phyloP scores from a whole-genome alignment of 2,113 vertebrate species.

The Forbesichthys agassizii region DNA sequence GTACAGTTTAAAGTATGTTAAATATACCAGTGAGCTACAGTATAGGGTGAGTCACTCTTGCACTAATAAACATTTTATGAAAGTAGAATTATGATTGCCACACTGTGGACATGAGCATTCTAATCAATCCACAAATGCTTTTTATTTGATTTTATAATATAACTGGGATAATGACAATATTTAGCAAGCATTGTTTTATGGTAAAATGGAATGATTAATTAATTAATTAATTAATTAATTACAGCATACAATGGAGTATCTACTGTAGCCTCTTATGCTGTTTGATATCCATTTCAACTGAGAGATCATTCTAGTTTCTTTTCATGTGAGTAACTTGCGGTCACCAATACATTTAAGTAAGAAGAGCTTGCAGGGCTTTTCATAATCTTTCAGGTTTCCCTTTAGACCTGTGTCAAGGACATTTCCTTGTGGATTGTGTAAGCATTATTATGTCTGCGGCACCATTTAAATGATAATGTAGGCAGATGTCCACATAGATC shows the following conservation, averaged over 20 bases:
- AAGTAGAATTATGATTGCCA: neutral
- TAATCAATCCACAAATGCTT: neutral
- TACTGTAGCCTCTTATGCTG: too few relatives aligned
- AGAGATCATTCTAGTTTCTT: conserved; percentile 64
- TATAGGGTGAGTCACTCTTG: conserved; percentile 9
- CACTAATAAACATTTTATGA: conserved; percentile 12
- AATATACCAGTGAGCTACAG: conserved; percentile 22
- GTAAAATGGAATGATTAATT: too few relatives aligned
- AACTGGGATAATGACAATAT: too few relatives aligned
- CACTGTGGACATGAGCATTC: neutral
- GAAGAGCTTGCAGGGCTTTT: conserved; percentile 82
- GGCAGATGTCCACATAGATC: neutral
- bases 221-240: too few relatives aligned
- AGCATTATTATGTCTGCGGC: conserved; percentile 24
- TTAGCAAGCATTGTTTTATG: too few relatives aligned
- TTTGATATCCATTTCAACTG: neutral
- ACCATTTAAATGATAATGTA: conserved; percentile 23
- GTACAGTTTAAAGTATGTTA: conserved; percentile 15
- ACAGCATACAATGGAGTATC: too few relatives aligned
- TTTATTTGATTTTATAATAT: too few relatives aligned
- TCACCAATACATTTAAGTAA: conserved; percentile 89
- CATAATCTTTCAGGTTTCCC: conserved; percentile 53
- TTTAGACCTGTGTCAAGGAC: conserved; percentile 69
- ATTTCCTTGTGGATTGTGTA: conserved; percentile 46
- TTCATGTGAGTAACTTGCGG: conserved; percentile 76